Conservation (phyloP, 2,888 invertebrate genomes). For the Atrina japonica region DNA sequence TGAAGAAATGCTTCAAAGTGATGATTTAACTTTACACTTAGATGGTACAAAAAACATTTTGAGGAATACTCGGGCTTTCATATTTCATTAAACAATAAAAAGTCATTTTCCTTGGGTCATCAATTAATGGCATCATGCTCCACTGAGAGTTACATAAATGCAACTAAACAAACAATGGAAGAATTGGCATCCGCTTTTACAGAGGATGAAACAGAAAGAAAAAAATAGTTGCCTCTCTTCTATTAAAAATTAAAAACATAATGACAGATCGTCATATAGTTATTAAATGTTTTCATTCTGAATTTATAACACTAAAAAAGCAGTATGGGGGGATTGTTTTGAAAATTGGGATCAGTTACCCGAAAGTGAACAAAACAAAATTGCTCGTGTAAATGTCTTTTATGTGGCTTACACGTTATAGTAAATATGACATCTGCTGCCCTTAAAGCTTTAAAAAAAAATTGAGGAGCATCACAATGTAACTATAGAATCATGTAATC, state of each 20-base stretch:
- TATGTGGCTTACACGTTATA: slow-evolving; percentile 10
- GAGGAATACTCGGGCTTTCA: slow-evolving; percentile 8
- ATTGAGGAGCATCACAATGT: neutral
- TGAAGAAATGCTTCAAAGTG: slow-evolving; percentile 3
- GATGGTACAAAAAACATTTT: slow-evolving; percentile 14
- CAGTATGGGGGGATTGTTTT: slow-evolving; percentile 2
- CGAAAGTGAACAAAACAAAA: slow-evolving; percentile 4
- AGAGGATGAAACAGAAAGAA: slow-evolving; percentile 1
- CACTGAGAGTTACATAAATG: slow-evolving; percentile 6
- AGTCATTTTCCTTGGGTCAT: neutral
- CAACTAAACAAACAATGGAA: slow-evolving; percentile 1
- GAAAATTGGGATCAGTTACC: slow-evolving; percentile 12
- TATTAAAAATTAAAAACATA: slow-evolving; percentile 8
- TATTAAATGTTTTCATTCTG: slow-evolving; percentile 1
- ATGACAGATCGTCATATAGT: slow-evolving; percentile 17
- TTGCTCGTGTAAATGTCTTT: neutral
- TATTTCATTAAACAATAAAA: neutral
- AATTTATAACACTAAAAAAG: slow-evolving; percentile 4
- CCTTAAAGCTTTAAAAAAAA: neutral
- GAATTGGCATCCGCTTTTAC: slow-evolving; percentile 3
- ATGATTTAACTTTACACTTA: slow-evolving; percentile 7
- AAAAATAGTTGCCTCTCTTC: neutral
- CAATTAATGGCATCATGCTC: neutral
- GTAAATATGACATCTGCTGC: slow-evolving; percentile 12
- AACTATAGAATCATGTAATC: neutral